These are phyloP conservation scores for Dendrolimus houi DNA, from an alignment of 2,888 invertebrate species.

Conservation along the genomic window DNA sequence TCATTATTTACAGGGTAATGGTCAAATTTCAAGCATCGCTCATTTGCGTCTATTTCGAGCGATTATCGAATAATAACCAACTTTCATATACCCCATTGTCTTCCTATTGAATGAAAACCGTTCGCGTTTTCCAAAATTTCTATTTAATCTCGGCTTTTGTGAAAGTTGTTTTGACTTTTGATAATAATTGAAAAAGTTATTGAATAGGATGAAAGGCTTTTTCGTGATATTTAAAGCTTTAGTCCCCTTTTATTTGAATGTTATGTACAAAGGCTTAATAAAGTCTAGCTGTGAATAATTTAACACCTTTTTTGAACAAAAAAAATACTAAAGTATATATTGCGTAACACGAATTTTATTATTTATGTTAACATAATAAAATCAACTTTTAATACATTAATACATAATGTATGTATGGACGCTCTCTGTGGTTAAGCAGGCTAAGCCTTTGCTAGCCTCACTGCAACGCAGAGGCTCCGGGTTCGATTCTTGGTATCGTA, in stretches of 20 bases:
- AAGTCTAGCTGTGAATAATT: too few relatives aligned
- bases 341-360: neutral
- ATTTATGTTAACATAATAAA: neutral
- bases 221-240: conserved; percentile 13
- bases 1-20: too few relatives aligned
- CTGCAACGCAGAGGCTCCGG: too few relatives aligned
- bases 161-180: conserved; percentile 23
- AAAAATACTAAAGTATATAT: too few relatives aligned
- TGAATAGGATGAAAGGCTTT: conserved; percentile 26
- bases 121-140: neutral
- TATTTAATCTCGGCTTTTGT: conserved; percentile 15
- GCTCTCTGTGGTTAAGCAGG: too few relatives aligned
- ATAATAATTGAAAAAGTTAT: conserved; percentile 41
- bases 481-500: too few relatives aligned
- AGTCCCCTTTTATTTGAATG: neutral
- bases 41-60: too few relatives aligned
- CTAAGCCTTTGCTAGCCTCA: too few relatives aligned
- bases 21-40: too few relatives aligned
- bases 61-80: neutral
- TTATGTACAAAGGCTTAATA: neutral
- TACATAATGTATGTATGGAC: too few relatives aligned
- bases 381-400: too few relatives aligned
- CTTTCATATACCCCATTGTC: neutral
- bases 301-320: too few relatives aligned
- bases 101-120: neutral